phyloP scores from a whole-genome alignment of 2,797 vertebrate genomes.

The Danio aesculapii region DNA sequence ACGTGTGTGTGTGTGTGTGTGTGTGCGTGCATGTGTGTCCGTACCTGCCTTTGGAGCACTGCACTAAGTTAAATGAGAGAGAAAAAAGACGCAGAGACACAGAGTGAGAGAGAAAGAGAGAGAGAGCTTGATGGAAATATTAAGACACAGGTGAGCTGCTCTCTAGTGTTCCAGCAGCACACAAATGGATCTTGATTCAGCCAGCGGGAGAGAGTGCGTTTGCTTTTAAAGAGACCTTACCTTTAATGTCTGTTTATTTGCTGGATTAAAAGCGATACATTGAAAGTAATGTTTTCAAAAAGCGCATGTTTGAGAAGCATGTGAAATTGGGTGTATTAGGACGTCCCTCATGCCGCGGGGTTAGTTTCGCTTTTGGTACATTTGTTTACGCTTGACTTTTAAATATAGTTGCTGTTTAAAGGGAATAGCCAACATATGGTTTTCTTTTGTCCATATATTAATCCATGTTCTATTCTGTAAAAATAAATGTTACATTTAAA shows the following conservation, averaged over 20 bases:
- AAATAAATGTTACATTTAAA: no score
- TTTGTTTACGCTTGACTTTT: no score
- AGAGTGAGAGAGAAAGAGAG: constrained; percentile 14
- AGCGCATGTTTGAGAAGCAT: background rate
- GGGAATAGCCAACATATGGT: no score
- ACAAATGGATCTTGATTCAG: constrained; percentile 35
- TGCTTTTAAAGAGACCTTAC: constrained; percentile 2
- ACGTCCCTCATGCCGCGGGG: no score
- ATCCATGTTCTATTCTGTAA: no score
- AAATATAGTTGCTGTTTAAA: no score
- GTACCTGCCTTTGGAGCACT: constrained; percentile 50
- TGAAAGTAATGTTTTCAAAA: background rate
- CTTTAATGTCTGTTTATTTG: constrained; percentile 19
- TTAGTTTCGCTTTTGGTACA: no score
- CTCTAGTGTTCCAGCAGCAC: constrained; percentile 17
- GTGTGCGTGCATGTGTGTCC: background rate
- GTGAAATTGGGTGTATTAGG: no score
- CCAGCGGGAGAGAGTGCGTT: constrained; percentile 18
- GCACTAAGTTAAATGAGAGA: constrained; percentile 35
- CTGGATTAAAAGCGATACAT: background rate
- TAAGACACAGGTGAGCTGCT: constrained; percentile 41
- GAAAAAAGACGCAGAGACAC: background rate
- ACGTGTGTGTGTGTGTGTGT: constrained; percentile 4
- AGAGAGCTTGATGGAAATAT: constrained; percentile 23
- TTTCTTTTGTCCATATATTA: no score